These are phyloP conservation scores for Brachyhypopomus gauderio DNA, from an alignment of 2,113 vertebrate genomes.

Conservation along the genomic window DNA sequence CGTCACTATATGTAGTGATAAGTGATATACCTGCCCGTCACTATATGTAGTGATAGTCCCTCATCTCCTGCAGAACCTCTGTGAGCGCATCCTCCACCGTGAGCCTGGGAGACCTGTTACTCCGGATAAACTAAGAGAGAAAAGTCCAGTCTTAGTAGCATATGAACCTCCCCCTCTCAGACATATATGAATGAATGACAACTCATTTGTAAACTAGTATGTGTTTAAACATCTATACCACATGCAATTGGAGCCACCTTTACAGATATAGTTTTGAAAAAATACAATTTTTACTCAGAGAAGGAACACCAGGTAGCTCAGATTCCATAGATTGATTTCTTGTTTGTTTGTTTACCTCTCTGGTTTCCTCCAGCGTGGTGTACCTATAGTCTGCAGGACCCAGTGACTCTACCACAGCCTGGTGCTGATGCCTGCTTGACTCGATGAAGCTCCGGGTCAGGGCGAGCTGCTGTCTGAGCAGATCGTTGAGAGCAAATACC, in stretches of 20 bases:
- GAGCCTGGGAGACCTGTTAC: constrained; percentile 71
- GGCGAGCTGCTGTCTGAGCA: constrained; percentile 84
- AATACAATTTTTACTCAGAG: not conserved
- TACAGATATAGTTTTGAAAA: not conserved
- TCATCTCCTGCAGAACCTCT: constrained; percentile 69
- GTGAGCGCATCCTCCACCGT: constrained; percentile 70
- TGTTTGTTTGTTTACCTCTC: constrained; percentile 74
- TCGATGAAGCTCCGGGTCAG: constrained; percentile 77
- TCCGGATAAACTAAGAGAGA: constrained; percentile 76
- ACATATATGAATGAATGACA: not conserved
- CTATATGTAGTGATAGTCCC: constrained; percentile 60
- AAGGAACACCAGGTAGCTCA: not conserved
- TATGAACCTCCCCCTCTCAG: not conserved
- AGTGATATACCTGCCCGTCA: too few species aligned
- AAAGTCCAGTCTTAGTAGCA: not conserved
- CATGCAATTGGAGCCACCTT: not conserved
- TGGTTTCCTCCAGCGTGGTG: constrained; percentile 84
- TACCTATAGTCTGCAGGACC: constrained; percentile 81
- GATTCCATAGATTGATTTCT: not conserved
- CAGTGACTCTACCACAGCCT: constrained; percentile 72
- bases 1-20: too few species aligned
- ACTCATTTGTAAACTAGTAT: not conserved
- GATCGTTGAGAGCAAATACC: constrained; percentile 68
- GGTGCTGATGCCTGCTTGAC: constrained; percentile 72
- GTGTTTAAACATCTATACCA: not conserved